These are phyloP conservation scores for Conger conger DNA, from an alignment of 2,113 vertebrate species.

Conservation along the genomic window DNA sequence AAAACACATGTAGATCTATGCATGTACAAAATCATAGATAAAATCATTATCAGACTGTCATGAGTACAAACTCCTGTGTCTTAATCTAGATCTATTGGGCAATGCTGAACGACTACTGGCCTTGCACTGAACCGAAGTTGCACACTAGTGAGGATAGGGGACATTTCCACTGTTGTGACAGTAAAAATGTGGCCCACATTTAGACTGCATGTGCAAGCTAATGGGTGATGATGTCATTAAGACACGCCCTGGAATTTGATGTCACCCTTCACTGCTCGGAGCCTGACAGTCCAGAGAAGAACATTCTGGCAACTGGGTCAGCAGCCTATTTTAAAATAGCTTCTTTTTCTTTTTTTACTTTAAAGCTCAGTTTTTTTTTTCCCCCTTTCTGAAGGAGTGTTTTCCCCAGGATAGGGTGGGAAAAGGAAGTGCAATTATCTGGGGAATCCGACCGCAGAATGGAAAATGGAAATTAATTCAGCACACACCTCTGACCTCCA, in stretches of 20 bases:
- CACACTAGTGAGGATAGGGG: not conserved
- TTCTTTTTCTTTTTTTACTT: not conserved
- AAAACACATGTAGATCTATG: not conserved
- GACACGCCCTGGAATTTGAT: not conserved
- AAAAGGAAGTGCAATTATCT: constrained; percentile 53
- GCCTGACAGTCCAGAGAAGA: not conserved
- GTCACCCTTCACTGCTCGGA: not conserved
- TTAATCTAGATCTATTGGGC: constrained; percentile 19
- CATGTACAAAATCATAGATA: constrained; percentile 24
- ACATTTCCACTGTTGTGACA: constrained; percentile 2
- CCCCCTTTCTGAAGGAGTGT: constrained; percentile 1
- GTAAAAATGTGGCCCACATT: not conserved
- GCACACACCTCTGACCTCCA: constrained; percentile 50
- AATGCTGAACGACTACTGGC: constrained; percentile 23
- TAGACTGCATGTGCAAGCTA: not conserved
- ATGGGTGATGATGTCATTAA: not conserved
- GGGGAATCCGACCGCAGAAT: constrained; percentile 58
- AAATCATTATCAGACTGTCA: constrained; percentile 30
- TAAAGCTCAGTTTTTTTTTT: constrained; percentile 14
- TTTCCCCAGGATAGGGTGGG: constrained; percentile 48
- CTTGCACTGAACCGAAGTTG: constrained; percentile 30
- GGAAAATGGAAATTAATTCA: constrained; percentile 64
- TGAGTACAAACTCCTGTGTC: constrained; percentile 32
- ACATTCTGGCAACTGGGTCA: constrained; percentile 2
- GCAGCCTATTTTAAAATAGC: constrained; percentile 4